phyloP scores from a whole-genome alignment of 2,888 invertebrate species.

The Rhingia campestris region DNA sequence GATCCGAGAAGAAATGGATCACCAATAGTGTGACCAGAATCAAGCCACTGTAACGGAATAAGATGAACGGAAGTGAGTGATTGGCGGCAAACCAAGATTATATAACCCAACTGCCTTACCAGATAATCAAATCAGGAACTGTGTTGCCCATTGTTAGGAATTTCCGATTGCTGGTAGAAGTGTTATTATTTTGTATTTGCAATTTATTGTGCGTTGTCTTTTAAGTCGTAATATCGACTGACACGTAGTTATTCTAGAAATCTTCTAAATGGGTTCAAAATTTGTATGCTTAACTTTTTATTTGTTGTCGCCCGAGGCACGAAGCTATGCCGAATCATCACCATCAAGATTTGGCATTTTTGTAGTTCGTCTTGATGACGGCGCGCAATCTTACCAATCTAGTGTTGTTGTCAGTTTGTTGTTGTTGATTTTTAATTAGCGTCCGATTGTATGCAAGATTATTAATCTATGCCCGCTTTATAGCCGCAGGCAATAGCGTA shows the following conservation, averaged over 20 bases:
- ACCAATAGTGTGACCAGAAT: slow-evolving; percentile 77
- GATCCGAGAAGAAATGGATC: slow-evolving; percentile 81
- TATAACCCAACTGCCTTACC: slow-evolving; percentile 75
- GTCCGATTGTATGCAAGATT: background rate
- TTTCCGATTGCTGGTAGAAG: background rate
- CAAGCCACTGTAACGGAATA: slow-evolving; percentile 39
- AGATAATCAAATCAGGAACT: slow-evolving; percentile 82
- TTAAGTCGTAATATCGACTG: slow-evolving; percentile 62
- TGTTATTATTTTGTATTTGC: background rate
- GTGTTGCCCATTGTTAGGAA: slow-evolving; percentile 80
- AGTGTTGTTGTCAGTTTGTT: slow-evolving; percentile 1
- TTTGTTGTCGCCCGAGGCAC: slow-evolving; percentile 39
- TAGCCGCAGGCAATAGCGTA: slow-evolving; percentile 49
- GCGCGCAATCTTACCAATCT: background rate
- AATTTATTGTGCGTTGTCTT: slow-evolving; percentile 12
- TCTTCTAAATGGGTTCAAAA: slow-evolving; percentile 7
- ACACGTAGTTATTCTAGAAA: slow-evolving; percentile 50
- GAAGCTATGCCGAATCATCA: slow-evolving; percentile 18
- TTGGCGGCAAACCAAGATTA: background rate
- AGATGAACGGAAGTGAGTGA: background rate
- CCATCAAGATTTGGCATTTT: slow-evolving; percentile 26
- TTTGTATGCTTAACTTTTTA: background rate
- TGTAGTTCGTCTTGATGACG: background rate
- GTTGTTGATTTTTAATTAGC: slow-evolving; percentile 3
- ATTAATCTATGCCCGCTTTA: slow-evolving; percentile 53